Conservation (phyloP, 2,888 invertebrate species). For the Abscondita cerata region DNA sequence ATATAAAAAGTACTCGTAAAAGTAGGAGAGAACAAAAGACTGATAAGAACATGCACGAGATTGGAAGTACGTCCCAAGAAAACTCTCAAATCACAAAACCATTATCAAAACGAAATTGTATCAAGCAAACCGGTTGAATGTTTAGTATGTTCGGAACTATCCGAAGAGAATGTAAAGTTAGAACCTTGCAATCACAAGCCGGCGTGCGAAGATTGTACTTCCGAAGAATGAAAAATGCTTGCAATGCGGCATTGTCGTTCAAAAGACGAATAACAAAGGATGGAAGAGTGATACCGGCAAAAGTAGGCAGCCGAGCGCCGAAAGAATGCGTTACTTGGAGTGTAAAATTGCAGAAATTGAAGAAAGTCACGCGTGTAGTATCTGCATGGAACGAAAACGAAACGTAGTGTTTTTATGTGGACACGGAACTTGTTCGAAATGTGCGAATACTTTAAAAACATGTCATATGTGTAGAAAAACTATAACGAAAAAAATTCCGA, state of each 20-base stretch:
- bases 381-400: constrained; percentile 84
- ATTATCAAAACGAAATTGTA: constrained; percentile 51
- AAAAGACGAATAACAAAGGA: constrained; percentile 63
- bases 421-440: constrained; percentile 82
- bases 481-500: constrained; percentile 72
- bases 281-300: constrained; percentile 59
- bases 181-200: constrained; percentile 79
- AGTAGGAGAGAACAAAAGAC: constrained; percentile 49
- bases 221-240: constrained; percentile 82
- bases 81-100: constrained; percentile 53
- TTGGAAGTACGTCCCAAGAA: constrained; percentile 52
- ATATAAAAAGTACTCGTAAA: constrained; percentile 47
- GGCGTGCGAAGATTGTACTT: constrained; percentile 77
- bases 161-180: constrained; percentile 68
- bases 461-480: constrained; percentile 86
- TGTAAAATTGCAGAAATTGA: constrained; percentile 85
- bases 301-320: constrained; percentile 69
- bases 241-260: constrained; percentile 69
- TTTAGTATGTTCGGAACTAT: constrained; percentile 74
- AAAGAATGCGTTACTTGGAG: constrained; percentile 71
- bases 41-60: constrained; percentile 46
- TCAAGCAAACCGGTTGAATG: constrained; percentile 65
- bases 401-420: constrained; percentile 90
- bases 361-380: constrained; percentile 84
- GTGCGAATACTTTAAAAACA: constrained; percentile 79